These are phyloP conservation scores for Mycalesis mineus DNA, from an alignment of 2,888 invertebrate genomes.

Conservation along the genomic window DNA sequence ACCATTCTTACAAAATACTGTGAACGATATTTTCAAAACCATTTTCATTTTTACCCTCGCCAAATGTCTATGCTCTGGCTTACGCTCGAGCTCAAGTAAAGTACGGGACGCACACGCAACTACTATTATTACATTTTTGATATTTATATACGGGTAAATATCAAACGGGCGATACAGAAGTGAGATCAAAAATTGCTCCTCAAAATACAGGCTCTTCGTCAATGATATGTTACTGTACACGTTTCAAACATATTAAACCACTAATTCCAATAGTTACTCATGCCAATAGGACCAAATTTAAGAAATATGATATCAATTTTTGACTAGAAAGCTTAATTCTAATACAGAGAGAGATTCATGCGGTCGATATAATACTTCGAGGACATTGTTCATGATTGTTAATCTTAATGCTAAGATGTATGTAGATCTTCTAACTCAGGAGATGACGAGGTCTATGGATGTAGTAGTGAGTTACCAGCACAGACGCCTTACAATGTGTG, in stretches of 20 bases:
- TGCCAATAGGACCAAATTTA: constrained; percentile 25
- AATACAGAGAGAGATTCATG: constrained; percentile 76
- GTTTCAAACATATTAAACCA: constrained; percentile 15
- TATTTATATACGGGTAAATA: too few relatives aligned
- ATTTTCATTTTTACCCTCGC: too few relatives aligned
- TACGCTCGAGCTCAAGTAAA: too few relatives aligned
- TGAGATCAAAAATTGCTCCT: constrained; percentile 23
- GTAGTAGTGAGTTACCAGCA: too few relatives aligned
- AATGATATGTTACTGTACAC: constrained; percentile 23
- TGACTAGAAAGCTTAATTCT: constrained; percentile 75
- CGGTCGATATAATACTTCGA: constrained; percentile 67
- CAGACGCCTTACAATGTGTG: too few relatives aligned
- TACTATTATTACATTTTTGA: too few relatives aligned
- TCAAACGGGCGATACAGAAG: constrained; percentile 14
- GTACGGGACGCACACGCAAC: too few relatives aligned
- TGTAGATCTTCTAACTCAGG: too few relatives aligned
- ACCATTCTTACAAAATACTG: too few relatives aligned
- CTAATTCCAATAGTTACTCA: constrained; percentile 18
- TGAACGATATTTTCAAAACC: too few relatives aligned
- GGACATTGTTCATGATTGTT: constrained; percentile 45
- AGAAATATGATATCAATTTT: constrained; percentile 43
- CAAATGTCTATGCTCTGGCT: too few relatives aligned
- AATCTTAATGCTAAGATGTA: constrained; percentile 54
- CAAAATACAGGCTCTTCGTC: constrained; percentile 7
- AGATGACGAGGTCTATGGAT: too few relatives aligned